A percentile compares a stretch with the other conserved stretches of the same genome.
phyloP scores from a whole-genome alignment of 2,797 vertebrate genomes.

The Coracias cyanogaster region DNA sequence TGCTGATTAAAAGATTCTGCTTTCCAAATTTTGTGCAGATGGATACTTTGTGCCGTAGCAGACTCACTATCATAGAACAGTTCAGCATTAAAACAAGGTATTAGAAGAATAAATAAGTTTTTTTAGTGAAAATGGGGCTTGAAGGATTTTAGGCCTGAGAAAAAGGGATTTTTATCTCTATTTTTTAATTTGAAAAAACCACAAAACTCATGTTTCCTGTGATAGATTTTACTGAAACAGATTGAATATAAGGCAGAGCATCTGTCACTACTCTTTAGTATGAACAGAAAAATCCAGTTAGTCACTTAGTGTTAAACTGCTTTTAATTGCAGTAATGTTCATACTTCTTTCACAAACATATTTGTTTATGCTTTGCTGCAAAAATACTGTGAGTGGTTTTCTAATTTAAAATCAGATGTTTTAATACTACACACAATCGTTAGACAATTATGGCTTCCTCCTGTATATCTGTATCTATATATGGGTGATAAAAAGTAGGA shows the following conservation, averaged over 20 bases:
- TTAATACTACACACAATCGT: neutral
- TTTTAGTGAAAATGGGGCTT: neutral
- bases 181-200: neutral
- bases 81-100: neutral
- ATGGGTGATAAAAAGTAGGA: neutral
- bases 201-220: neutral
- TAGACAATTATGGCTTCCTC: neutral
- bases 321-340: neutral
- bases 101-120: neutral
- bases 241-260: conserved; percentile 34
- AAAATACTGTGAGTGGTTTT: conserved; percentile 16
- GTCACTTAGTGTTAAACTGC: conserved; percentile 5
- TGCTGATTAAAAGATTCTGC: neutral
- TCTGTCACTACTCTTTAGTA: neutral
- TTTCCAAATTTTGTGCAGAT: neutral
- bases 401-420: neutral
- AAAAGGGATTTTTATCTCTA: neutral
- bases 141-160: neutral
- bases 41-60: neutral
- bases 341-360: neutral
- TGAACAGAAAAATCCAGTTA: neutral
- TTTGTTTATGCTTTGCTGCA: neutral
- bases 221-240: conserved; percentile 14
- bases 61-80: neutral
- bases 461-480: neutral